phyloP scores from a whole-genome alignment of 1,140 invertebrate species.

The Drosophila neocordata region DNA sequence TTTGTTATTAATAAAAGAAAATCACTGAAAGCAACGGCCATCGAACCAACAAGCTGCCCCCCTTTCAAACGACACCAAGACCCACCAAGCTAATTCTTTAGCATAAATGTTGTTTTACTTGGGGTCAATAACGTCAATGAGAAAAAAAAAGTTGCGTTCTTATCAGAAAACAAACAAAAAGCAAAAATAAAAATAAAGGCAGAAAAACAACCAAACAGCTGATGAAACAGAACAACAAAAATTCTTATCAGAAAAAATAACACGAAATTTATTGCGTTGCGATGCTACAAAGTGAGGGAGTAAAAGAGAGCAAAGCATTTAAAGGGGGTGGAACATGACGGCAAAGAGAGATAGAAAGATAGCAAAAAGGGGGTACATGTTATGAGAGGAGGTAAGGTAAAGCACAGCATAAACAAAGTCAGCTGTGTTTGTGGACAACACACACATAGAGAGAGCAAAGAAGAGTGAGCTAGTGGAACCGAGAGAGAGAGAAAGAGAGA shows the following conservation, averaged over 20 bases:
- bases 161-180: constrained; percentile 37
- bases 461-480: neutral
- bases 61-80: constrained; percentile 5
- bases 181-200: constrained; percentile 7
- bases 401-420: constrained; percentile 48
- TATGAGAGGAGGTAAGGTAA: neutral
- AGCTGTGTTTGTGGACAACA: constrained; percentile 58
- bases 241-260: constrained; percentile 69
- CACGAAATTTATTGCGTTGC: constrained; percentile 68
- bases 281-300: constrained; percentile 13
- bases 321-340: constrained; percentile 21
- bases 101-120: constrained; percentile 2
- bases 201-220: constrained; percentile 53
- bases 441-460: neutral
- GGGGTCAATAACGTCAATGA: constrained; percentile 54
- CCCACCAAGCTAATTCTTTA: neutral
- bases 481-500: constrained; percentile 17
- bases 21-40: constrained; percentile 1
- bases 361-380: neutral
- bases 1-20: constrained; percentile 19
- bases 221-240: constrained; percentile 50
- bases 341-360: constrained; percentile 20
- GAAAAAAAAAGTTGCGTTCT: constrained; percentile 23
- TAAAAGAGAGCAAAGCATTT: constrained; percentile 21
- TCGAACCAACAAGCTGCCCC: neutral